A percentile compares a stretch with the other conserved stretches of the same genome.
phyloP scores from a whole-genome alignment of 2,797 vertebrate genomes.

The Taeniopygia guttata region DNA sequence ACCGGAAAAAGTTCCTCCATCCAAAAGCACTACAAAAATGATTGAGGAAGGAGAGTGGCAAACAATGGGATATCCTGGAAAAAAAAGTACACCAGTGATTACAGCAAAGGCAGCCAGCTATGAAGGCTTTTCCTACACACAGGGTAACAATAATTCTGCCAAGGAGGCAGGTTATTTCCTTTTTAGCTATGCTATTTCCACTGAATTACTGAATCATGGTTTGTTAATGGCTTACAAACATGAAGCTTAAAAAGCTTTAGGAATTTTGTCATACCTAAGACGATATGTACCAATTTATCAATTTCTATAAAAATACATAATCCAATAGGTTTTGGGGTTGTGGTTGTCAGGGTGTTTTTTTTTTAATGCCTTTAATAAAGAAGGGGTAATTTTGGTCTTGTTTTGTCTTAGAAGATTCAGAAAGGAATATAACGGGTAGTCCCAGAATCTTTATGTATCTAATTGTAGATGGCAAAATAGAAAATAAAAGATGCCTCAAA shows the following conservation, averaged over 20 bases:
- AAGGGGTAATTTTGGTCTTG: background rate
- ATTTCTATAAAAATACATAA: background rate
- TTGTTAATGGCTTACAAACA: background rate
- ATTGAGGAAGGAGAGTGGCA: background rate
- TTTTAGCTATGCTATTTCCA: background rate
- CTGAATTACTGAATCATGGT: background rate
- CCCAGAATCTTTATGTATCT: background rate
- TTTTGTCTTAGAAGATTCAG: background rate
- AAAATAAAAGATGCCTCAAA: background rate
- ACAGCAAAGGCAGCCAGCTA: background rate
- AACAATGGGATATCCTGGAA: conserved; percentile 17
- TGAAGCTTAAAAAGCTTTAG: background rate
- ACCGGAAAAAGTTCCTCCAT: background rate
- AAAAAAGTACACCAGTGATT: background rate
- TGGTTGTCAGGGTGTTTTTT: background rate
- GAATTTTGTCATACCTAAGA: background rate
- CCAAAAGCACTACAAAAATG: background rate
- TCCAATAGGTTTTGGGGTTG: background rate
- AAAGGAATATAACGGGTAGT: background rate
- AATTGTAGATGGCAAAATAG: background rate
- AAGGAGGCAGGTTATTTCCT: conserved; percentile 28
- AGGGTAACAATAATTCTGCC: background rate
- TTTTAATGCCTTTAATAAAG: background rate
- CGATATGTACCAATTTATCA: background rate
- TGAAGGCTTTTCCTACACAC: background rate